Evolutionary conservation across 2,888 invertebrate species (phyloP), one percentile per base, ranked within the genome.

Genomic region (Phyllotreta striolata): DNA sequence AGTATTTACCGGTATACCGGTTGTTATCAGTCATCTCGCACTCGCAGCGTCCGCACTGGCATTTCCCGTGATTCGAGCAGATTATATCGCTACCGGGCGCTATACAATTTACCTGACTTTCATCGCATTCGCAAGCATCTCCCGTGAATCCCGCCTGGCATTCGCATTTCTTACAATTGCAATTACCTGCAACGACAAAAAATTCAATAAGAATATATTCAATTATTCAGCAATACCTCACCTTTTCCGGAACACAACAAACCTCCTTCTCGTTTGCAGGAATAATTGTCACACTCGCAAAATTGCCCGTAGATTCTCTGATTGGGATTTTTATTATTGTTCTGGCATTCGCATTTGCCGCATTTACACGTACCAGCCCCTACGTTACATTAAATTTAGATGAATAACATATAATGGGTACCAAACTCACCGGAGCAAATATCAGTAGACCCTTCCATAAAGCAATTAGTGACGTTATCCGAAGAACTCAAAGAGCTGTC

Each of bases 221-320:
- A 14, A 10, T 2, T 6, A 1, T 13, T 46, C 10, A 12, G 1
- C 8, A 46, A 3, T 6, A 46, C 24, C 54, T 56, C 59, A 37
- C 77, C 78, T 55, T 84, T 82, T 1, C 87, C 87, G 1, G 84
- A 79, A 69, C 87, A 86, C 38, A 86, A 73, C 40, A 77, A 68
- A 0, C 81, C 79, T 3, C 76, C 76, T 49, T 83, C 78, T 34
- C 85, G 62, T 39, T 84, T 84, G 77, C 94, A 95, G 51, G 91
- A 89, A 76, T 87, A 88, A 76, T 89, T 88, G 77, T 92, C 89
- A 76, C 93, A 92, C 71, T 95, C 86, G 76, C 95, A 95, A 77
- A 83, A 91, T 62, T 85, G 75, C 0, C 92, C 91, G 40, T 84
- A 83, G 63, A 86, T 84, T 65, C 82, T 79, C 59, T 84, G 82